Evolutionary conservation across 2,797 vertebrate genomes (phyloP).

Genomic region (Labroides dimidiatus): DNA sequence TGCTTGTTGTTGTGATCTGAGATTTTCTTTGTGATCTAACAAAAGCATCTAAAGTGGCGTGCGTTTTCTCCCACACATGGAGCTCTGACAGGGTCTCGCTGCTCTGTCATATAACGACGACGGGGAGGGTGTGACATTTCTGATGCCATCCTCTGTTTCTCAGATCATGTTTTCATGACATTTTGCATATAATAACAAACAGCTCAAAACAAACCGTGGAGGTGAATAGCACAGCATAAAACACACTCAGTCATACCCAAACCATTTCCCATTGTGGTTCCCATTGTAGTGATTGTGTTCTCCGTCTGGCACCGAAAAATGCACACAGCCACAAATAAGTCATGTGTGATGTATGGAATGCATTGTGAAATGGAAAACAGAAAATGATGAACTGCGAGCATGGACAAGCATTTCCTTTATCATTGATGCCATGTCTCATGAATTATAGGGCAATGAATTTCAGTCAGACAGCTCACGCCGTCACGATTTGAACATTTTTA

Average conservation of each 20-base stretch:
- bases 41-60: not conserved
- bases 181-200: conserved; percentile 17
- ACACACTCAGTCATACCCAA: not conserved
- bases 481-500: no score
- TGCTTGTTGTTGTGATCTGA: conserved; percentile 18
- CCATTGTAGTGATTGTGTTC: not conserved
- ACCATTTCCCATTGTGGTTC: not conserved
- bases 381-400: no score
- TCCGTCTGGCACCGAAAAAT: not conserved
- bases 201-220: conserved; percentile 1
- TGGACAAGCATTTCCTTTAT: no score
- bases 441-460: no score
- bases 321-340: not conserved
- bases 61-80: conserved; percentile 14
- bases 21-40: not conserved
- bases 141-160: conserved; percentile 22
- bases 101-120: conserved; percentile 24
- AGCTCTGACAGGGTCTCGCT: conserved; percentile 10
- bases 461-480: no score
- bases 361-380: no score
- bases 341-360: no score
- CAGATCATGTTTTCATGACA: conserved; percentile 5
- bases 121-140: conserved; percentile 20
- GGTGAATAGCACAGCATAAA: conserved; percentile 1
- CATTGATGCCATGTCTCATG: no score